Base-by-base conservation (phyloP, 1,140 invertebrate genomes). In the Ceratitis capitata region DNA sequence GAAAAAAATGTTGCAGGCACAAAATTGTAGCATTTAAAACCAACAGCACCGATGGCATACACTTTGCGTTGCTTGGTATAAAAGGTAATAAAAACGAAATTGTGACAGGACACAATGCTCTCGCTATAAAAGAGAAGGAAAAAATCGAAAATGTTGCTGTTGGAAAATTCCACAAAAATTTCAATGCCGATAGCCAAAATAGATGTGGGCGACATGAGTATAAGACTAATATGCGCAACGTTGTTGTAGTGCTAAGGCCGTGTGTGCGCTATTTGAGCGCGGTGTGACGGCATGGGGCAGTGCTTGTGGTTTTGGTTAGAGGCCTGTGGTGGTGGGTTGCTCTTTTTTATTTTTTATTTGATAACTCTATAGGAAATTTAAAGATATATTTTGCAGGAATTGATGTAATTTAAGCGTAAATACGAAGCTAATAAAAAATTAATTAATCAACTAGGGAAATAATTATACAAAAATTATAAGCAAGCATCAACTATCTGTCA, bases 21-120 rank as follows among this genome's bases (percentile, higher is more conserved):
- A 35, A 61, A 61, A 45, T 23, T 12, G 3, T 6, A 45, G 45
- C n/a, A n/a, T 5, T 35, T 19, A 74, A 45, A 74, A 42, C 35
- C 61, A 64, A 64, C 61, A 39, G 61, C 5, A 39, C 12, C 35
- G 29, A 39, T 12, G 35, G 61, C n/a, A n/a, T n/a, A n/a, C n/a
- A n/a, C 61, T 14, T 26, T 69, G 61, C 1, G 32, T 4, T 3
- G 35, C 16, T n/a, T 16, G 35, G 7, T 78, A 45, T 35, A 78
- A 78, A 74, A 69, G 19, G 14, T 69, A 69, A 69, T 69, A 78
- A 45, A 5, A 78, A 78, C n/a, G n/a, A n/a, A n/a, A n/a, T n/a
- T 45, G 39, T 45, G 19, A 45, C 69, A 26, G 19, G 16, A 39
- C 69, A 78, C 69, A 39, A 45, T 64, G 39, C 19, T 19, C 69